Evolutionary conservation across 2,113 vertebrate species (phyloP).

Genomic region (Tychaedon coryphoeus): DNA sequence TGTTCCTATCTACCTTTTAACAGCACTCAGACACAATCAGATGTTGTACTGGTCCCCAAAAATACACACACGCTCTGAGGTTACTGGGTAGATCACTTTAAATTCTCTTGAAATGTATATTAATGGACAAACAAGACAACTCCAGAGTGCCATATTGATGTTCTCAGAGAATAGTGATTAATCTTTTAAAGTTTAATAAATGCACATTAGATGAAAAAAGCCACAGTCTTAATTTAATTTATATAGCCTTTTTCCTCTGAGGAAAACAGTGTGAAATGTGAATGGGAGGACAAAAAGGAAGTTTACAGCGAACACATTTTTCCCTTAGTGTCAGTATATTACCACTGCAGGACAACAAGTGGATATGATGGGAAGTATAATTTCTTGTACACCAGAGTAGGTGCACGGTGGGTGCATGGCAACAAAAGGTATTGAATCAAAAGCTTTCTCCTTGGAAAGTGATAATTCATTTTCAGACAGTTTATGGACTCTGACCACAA

Average conservation of each 20-base stretch:
- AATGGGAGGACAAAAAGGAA: neutral
- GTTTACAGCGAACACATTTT: neutral
- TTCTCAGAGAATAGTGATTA: neutral
- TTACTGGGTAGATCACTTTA: neutral
- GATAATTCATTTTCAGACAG: neutral
- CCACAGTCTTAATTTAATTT: neutral
- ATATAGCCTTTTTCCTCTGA: neutral
- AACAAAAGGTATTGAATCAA: neutral
- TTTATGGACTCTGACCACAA: neutral
- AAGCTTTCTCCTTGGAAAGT: neutral
- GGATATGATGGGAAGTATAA: neutral
- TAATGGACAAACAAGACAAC: neutral
- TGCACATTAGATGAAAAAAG: neutral
- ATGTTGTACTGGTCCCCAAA: neutral
- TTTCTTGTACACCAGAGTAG: neutral
- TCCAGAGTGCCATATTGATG: neutral
- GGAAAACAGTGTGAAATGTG: neutral
- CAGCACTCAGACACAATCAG: neutral
- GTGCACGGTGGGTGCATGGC: rapidly evolving
- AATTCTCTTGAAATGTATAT: neutral
- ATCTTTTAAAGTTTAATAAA: neutral
- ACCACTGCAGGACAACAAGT: neutral
- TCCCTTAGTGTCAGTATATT: neutral
- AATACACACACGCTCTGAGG: neutral
- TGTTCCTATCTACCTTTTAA: neutral